A percentile compares a stretch with the other conserved stretches of the same genome.
Conservation (phyloP, 2,797 vertebrate species). For the Pampus argenteus region DNA sequence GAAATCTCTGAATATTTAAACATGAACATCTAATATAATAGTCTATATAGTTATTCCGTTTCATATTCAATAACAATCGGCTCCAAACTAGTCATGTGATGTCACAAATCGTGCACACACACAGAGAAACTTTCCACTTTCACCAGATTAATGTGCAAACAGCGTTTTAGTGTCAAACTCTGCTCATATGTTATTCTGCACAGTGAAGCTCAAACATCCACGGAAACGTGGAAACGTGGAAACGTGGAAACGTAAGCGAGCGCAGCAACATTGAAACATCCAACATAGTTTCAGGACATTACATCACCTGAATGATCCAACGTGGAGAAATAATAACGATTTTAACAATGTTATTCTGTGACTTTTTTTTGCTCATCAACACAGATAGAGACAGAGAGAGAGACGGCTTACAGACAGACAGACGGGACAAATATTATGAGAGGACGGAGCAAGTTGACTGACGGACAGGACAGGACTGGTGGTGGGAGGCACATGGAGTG, state of each 20-base stretch:
- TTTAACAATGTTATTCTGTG: not conserved
- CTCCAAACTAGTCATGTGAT: too few species aligned
- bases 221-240: too few species aligned
- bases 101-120: too few species aligned
- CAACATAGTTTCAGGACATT: not conserved
- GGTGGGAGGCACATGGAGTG: slow-evolving; percentile 44
- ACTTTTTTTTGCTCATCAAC: not conserved
- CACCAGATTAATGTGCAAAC: too few species aligned
- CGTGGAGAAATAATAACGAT: not conserved
- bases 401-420: slow-evolving; percentile 15
- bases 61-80: too few species aligned
- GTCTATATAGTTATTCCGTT: too few species aligned
- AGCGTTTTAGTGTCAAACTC: too few species aligned
- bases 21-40: too few species aligned
- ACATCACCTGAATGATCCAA: not conserved
- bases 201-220: not conserved
- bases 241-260: not conserved
- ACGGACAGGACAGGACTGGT: slow-evolving; percentile 46
- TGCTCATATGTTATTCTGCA: too few species aligned
- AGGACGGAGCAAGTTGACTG: slow-evolving; percentile 23
- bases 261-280: not conserved
- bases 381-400: slow-evolving; percentile 21
- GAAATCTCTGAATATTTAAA: too few species aligned
- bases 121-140: too few species aligned
- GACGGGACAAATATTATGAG: slow-evolving; percentile 49